phyloP scores from a whole-genome alignment of 2,797 vertebrate species.

The Heliangelus exortis region DNA sequence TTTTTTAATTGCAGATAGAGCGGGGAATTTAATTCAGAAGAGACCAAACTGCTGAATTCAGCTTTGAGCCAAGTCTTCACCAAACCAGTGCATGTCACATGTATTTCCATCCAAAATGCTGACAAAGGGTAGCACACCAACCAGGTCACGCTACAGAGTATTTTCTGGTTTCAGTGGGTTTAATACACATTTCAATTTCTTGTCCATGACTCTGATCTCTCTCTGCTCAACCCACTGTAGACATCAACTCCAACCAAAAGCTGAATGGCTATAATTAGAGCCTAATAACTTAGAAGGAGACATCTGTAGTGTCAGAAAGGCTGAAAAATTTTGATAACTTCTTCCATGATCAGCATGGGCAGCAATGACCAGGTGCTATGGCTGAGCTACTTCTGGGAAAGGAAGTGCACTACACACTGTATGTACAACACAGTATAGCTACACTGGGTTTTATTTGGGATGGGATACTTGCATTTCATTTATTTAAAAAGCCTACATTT shows the following conservation, averaged over 20 bases:
- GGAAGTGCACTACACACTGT: rapidly evolving
- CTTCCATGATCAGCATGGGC: background rate
- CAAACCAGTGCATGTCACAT: background rate
- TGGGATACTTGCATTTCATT: background rate
- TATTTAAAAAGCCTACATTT: background rate
- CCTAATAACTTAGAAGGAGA: background rate
- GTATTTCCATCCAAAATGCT: background rate
- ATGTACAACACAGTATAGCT: background rate
- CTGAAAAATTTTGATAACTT: background rate
- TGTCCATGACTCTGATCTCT: background rate
- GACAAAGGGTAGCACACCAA: background rate
- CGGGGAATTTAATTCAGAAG: background rate
- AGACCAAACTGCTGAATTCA: background rate
- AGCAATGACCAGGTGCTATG: background rate
- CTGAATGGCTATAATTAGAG: background rate
- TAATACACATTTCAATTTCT: background rate
- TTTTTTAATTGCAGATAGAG: background rate
- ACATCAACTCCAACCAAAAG: rapidly evolving
- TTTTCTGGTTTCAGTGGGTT: background rate
- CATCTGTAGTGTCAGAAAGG: background rate
- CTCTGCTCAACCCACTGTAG: background rate
- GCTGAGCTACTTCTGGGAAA: background rate
- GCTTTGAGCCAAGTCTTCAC: background rate
- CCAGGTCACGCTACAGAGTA: background rate
- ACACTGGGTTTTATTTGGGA: background rate